These are phyloP conservation scores for Tiliacea citrago DNA, from an alignment of 2,888 invertebrate species.

Conservation along the genomic window DNA sequence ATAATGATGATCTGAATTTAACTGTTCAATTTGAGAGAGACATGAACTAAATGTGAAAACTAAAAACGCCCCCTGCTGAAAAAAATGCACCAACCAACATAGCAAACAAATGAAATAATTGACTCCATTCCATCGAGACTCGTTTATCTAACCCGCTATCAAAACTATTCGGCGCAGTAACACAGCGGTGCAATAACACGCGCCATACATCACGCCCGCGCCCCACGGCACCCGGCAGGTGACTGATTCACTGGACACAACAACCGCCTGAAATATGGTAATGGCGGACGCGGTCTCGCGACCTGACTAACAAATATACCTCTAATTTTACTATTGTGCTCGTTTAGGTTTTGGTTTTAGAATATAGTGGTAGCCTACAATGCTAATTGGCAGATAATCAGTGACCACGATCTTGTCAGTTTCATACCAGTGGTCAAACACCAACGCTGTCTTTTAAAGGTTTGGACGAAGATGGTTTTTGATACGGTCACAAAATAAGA, in stretches of 20 bases:
- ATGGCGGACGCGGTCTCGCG: constrained; percentile 69
- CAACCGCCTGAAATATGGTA: constrained; percentile 79
- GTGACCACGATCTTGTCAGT: neutral
- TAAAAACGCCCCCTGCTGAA: neutral
- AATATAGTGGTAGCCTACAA: neutral
- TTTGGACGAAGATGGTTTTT: neutral
- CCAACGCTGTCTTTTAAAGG: neutral
- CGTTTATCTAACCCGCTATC: constrained; percentile 55
- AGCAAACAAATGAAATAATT: constrained; percentile 30
- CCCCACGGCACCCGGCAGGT: constrained; percentile 71
- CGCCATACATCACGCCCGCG: constrained; percentile 71
- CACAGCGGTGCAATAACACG: constrained; percentile 74
- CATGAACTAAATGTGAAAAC: no score
- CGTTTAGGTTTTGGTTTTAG: constrained; percentile 8
- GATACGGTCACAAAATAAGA: neutral
- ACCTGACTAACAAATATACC: constrained; percentile 51
- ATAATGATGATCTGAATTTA: no score
- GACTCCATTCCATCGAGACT: constrained; percentile 29
- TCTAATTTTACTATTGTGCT: constrained; percentile 53
- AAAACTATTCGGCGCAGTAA: constrained; percentile 63
- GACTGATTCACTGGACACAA: constrained; percentile 78
- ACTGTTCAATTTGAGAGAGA: neutral
- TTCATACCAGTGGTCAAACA: neutral
- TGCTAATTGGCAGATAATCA: neutral
- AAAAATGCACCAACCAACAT: neutral